These are phyloP conservation scores for Hirtodrosophila confusa DNA, from an alignment of 2,888 invertebrate genomes.

Conservation along the genomic window DNA sequence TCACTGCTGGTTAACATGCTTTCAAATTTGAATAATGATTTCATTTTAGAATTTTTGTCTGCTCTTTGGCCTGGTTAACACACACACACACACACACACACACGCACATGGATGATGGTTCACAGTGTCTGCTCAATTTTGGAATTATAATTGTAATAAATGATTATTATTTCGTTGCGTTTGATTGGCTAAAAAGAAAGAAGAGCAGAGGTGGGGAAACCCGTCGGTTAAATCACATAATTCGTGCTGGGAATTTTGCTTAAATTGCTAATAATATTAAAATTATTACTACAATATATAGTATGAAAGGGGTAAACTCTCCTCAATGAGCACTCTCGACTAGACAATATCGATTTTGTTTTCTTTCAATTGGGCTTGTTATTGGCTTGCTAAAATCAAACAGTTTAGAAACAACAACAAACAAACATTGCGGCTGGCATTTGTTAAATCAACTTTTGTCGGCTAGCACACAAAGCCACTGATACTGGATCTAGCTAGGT, in stretches of 20 bases:
- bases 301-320: too few species aligned
- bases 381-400: conserved; percentile 4
- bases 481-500: background rate
- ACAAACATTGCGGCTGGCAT: conserved; percentile 12
- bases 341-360: background rate
- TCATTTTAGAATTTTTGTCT: conserved; percentile 38
- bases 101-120: background rate
- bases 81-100: conserved; percentile 6
- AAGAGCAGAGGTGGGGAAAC: conserved; percentile 9
- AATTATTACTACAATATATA: too few species aligned
- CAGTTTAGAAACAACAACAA: conserved; percentile 23
- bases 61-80: conserved; percentile 25
- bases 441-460: conserved; percentile 27
- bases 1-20: conserved; percentile 27
- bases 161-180: conserved; percentile 37
- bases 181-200: conserved; percentile 23
- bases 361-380: background rate
- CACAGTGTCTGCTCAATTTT: conserved; percentile 1
- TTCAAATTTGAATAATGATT: conserved; percentile 55
- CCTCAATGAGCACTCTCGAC: too few species aligned
- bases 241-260: background rate
- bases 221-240: background rate
- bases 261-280: too few species aligned
- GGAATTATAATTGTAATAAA: conserved; percentile 26
- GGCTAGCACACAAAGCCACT: conserved; percentile 7